Conservation (phyloP, 2,797 vertebrate genomes). For the Holocentrus rufus region DNA sequence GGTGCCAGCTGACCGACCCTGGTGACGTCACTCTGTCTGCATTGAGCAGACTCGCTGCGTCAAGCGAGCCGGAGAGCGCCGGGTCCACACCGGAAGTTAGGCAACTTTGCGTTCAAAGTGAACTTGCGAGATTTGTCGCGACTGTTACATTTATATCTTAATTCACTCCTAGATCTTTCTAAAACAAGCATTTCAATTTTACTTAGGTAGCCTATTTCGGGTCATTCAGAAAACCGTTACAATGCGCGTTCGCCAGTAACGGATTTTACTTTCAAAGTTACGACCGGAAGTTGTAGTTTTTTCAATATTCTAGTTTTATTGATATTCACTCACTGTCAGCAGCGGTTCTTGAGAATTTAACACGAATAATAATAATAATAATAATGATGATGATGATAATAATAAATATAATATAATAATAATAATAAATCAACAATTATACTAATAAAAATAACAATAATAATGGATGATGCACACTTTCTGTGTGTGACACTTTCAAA, state of each 20-base stretch:
- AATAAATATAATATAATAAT: too few species aligned
- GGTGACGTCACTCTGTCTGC: conserved; percentile 83
- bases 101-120: too few species aligned
- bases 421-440: too few species aligned
- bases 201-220: too few species aligned
- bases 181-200: too few species aligned
- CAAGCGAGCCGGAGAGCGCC: conserved; percentile 15
- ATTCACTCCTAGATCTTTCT: too few species aligned
- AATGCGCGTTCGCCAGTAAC: too few species aligned
- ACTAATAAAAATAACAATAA: conserved; percentile 21
- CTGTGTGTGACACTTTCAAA: conserved; percentile 36
- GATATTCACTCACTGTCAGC: neutral
- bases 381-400: neutral
- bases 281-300: conserved; percentile 37
- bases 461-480: conserved; percentile 8
- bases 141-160: too few species aligned
- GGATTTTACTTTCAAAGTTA: conserved; percentile 51
- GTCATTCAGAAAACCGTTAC: too few species aligned
- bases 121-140: too few species aligned
- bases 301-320: neutral
- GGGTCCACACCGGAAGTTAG: conserved; percentile 13
- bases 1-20: conserved; percentile 78
- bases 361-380: neutral
- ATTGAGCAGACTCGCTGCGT: conserved; percentile 56
- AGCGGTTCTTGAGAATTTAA: too few species aligned